Percentiles rank a stretch among this genome's conserved stretches.
phyloP scores from a whole-genome alignment of 1,140 invertebrate species.

The Bacillus rossius region DNA sequence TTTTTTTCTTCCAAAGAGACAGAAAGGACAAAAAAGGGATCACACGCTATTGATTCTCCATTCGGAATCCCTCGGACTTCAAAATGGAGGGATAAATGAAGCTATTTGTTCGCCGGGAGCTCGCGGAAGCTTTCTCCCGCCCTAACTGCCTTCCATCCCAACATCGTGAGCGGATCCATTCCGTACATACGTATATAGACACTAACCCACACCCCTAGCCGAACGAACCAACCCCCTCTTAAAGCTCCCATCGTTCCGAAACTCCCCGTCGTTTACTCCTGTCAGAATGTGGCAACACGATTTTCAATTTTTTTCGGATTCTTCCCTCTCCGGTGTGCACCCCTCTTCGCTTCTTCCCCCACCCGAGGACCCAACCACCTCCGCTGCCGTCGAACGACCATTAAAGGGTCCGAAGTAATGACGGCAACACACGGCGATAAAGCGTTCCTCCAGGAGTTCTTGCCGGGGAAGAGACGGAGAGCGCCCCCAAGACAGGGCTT shows the following conservation, averaged over 20 bases:
- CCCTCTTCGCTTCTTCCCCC: not conserved
- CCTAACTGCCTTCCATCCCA: no score
- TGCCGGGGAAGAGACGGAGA: not conserved
- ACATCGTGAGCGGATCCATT: no score
- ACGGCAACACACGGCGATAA: slow-evolving; percentile 16
- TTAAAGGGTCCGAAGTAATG: slow-evolving; percentile 14
- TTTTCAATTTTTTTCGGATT: slow-evolving; percentile 12
- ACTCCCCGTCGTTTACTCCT: no score
- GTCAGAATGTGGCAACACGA: slow-evolving; percentile 5
- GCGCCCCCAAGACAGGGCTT: no score
- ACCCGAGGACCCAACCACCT: not conserved
- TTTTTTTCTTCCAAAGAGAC: not conserved
- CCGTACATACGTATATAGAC: no score
- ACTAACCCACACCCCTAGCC: no score
- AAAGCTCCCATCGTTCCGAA: no score
- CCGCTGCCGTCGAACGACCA: slow-evolving; percentile 1
- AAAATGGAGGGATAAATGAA: not conserved
- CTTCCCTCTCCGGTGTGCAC: not conserved
- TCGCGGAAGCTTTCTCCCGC: no score
- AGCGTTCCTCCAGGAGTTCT: not conserved
- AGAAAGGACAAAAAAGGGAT: no score
- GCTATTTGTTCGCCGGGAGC: not conserved
- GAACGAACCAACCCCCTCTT: no score
- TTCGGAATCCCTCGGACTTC: slow-evolving; percentile 4
- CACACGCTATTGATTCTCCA: slow-evolving; percentile 16